Conservation (phyloP, 2,113 vertebrate genomes). For the Ceratotherium simum region DNA sequence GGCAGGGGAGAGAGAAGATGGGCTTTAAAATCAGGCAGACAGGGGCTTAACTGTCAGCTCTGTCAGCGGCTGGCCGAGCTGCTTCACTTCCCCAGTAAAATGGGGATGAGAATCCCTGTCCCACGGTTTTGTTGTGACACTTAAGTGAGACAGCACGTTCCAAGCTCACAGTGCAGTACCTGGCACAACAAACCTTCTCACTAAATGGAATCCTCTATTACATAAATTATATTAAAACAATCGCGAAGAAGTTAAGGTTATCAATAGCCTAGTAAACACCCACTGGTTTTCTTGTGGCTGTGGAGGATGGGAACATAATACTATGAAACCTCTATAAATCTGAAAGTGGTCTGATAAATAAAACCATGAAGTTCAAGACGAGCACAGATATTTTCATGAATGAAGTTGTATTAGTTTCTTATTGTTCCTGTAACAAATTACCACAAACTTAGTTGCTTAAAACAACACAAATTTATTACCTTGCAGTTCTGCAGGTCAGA, state of each 20-base stretch:
- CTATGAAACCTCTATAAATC: background rate
- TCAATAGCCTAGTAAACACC: background rate
- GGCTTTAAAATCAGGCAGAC: background rate
- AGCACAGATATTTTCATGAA: background rate
- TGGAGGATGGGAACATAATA: background rate
- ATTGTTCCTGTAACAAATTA: background rate
- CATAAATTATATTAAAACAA: background rate
- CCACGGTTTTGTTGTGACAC: background rate
- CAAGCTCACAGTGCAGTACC: background rate
- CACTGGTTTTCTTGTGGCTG: background rate
- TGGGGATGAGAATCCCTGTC: too few relatives aligned
- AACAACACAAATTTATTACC: background rate
- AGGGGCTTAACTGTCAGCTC: background rate
- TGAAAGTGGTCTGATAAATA: background rate
- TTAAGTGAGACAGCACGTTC: background rate
- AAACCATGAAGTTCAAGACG: background rate
- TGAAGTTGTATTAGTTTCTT: background rate
- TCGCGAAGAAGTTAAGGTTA: background rate
- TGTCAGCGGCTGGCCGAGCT: rapidly evolving
- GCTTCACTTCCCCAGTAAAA: background rate
- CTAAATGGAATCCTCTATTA: background rate
- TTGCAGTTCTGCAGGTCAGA: background rate
- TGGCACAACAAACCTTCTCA: background rate
- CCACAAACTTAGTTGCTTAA: background rate
- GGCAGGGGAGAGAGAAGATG: background rate